Conservation (phyloP, 2,888 invertebrate genomes). For the Magallana nippona region DNA sequence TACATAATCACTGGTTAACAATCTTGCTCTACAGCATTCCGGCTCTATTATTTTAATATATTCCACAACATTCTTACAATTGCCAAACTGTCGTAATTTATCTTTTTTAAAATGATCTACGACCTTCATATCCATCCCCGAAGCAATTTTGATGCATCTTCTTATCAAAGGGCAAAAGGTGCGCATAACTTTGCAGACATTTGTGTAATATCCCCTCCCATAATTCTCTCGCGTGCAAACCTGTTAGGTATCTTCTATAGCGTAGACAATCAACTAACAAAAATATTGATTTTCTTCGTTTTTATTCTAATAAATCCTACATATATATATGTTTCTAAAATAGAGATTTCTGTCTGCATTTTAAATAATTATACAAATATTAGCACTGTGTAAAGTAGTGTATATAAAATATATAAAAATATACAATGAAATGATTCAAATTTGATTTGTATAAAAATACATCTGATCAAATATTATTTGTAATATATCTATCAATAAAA, state of each 20-base stretch:
- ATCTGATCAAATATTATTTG: neutral
- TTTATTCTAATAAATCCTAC: neutral
- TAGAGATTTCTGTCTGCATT: slow-evolving; percentile 12
- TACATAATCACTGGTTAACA: neutral
- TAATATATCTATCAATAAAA: slow-evolving; percentile 22
- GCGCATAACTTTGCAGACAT: neutral
- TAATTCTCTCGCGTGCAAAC: too few species aligned
- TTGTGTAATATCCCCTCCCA: too few species aligned
- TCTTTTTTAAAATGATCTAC: slow-evolving; percentile 10
- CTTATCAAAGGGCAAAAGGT: neutral
- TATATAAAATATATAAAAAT: slow-evolving; percentile 19
- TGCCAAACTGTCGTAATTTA: neutral
- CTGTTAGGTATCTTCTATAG: too few species aligned
- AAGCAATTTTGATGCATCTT: neutral
- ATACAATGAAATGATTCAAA: slow-evolving; percentile 19
- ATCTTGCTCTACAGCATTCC: neutral
- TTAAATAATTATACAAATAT: neutral
- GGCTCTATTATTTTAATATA: neutral
- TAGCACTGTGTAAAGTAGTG: slow-evolving; percentile 17
- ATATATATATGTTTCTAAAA: neutral
- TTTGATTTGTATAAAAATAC: slow-evolving; percentile 24
- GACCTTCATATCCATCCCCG: neutral
- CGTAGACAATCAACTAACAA: too few species aligned
- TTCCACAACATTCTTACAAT: slow-evolving; percentile 15
- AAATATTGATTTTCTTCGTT: too few species aligned